These are phyloP conservation scores for Sphyrna mokarran DNA, from an alignment of 2,113 vertebrate genomes.

Conservation along the genomic window DNA sequence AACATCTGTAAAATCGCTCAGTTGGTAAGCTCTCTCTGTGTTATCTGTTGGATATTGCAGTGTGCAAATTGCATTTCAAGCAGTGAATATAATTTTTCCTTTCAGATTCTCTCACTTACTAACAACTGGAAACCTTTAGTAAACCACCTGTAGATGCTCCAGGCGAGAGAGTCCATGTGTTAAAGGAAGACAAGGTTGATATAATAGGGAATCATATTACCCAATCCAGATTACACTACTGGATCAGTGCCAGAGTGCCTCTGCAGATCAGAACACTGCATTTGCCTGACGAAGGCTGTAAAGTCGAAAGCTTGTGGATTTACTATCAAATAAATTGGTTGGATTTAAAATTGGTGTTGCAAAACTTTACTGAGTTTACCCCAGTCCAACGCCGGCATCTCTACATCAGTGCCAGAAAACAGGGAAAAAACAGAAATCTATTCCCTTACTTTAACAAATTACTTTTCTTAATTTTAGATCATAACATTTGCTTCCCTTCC, in stretches of 20 bases:
- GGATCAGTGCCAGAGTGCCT: background rate
- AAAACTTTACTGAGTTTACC: too few relatives aligned
- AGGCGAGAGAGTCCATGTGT: background rate
- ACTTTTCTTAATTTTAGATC: background rate
- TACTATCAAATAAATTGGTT: too few relatives aligned
- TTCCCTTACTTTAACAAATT: background rate
- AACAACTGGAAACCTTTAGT: background rate
- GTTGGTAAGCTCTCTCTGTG: background rate
- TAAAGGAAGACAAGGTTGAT: background rate
- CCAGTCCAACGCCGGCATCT: too few relatives aligned
- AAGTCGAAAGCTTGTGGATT: too few relatives aligned
- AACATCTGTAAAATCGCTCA: background rate
- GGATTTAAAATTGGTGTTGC: too few relatives aligned
- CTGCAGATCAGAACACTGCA: too few relatives aligned
- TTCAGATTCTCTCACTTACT: background rate
- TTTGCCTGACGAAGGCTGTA: too few relatives aligned
- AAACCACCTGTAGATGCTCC: background rate
- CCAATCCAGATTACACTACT: background rate
- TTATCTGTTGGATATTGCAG: background rate
- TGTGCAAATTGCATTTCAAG: background rate
- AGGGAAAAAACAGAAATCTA: background rate
- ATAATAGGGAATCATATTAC: background rate
- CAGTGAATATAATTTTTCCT: background rate
- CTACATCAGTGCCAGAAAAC: background rate
- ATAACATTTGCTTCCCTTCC: background rate